Evolutionary conservation across 2,113 vertebrate species (phyloP).

Genomic region (Bettongia penicillata): DNA sequence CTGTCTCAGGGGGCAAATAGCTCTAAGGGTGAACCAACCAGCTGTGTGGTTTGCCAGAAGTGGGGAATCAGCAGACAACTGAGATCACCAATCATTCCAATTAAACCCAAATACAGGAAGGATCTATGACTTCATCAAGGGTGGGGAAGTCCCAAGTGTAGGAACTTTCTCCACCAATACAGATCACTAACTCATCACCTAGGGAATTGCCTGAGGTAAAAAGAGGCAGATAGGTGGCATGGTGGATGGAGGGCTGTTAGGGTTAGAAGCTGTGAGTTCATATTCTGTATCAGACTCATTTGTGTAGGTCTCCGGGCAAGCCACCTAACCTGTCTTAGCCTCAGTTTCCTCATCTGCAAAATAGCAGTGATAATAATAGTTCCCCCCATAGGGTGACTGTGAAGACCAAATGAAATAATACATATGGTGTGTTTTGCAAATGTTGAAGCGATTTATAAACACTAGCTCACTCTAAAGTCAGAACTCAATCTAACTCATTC

Average conservation of each 20-base stretch:
- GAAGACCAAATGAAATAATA: too few relatives aligned
- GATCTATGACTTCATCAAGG: neutral
- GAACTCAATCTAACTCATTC: too few relatives aligned
- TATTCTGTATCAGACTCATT: neutral
- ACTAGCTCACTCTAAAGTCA: too few relatives aligned
- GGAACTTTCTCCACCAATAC: neutral
- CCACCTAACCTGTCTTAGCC: too few relatives aligned
- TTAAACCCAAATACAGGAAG: neutral
- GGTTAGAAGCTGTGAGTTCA: neutral
- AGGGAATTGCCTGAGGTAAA: neutral
- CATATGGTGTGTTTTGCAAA: too few relatives aligned
- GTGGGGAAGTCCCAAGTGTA: neutral
- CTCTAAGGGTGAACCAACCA: neutral
- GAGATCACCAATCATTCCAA: neutral
- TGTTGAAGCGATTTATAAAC: too few relatives aligned
- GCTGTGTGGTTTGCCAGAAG: neutral
- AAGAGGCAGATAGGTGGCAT: neutral
- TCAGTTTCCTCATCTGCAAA: too few relatives aligned
- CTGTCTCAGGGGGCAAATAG: neutral
- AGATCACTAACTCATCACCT: neutral
- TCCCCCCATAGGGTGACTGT: too few relatives aligned
- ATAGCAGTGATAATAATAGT: too few relatives aligned
- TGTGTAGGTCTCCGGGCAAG: too few relatives aligned
- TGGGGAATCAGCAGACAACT: neutral
- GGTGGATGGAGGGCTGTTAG: neutral